Base-by-base conservation (phyloP, 2,113 vertebrate genomes). In the Neolamprologus ventralis region DNA sequence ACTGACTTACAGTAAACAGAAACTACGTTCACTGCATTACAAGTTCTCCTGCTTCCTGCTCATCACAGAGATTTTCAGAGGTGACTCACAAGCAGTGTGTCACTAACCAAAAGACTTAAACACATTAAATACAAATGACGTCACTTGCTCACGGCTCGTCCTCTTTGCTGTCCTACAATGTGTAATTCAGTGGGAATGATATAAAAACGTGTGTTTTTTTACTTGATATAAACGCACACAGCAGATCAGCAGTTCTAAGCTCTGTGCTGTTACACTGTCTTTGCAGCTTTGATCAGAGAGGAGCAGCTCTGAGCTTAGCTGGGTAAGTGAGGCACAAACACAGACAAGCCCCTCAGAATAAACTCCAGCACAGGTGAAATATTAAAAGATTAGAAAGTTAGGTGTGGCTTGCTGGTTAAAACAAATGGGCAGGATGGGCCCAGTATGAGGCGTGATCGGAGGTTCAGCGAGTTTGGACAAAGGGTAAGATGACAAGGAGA, bases 71-170 rank as follows among this genome's bases (percentile, higher is more conserved):
- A 53, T 84, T 78, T 87, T 55, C 63, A 31, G 33, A 31, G 75
- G 65, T 93, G 83, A 94, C 75, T 92, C 89, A 91, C 35, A 53
- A 75, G 42, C 26, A 12, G 31, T 21, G 12, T 31, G 71, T 37
- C 55, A 35, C 13, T 57, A 65, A 81, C 58, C 90, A 75, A 83
- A 86, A 89, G 17, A 21, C 58, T 53, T 42, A 68, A 84, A 2
- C 58, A 51, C 65, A 79, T 80, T 81, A 5, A 83, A 86, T 37
- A 75, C 37, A 31, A 13, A 81, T 88, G 83, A 88, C 79, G 81
- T 94, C 81, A 90, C 13, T 2, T 23, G 45, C 65, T 81, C 16
- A 53, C 33, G 4, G 81, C 47, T 89, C 49, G 49, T 68, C 9
- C 57, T 42, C 84, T 26, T 80, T 55, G 40, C 42, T 54, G 33